These are phyloP conservation scores for Sebastes fasciatus DNA, from an alignment of 2,113 vertebrate genomes.

Conservation along the genomic window DNA sequence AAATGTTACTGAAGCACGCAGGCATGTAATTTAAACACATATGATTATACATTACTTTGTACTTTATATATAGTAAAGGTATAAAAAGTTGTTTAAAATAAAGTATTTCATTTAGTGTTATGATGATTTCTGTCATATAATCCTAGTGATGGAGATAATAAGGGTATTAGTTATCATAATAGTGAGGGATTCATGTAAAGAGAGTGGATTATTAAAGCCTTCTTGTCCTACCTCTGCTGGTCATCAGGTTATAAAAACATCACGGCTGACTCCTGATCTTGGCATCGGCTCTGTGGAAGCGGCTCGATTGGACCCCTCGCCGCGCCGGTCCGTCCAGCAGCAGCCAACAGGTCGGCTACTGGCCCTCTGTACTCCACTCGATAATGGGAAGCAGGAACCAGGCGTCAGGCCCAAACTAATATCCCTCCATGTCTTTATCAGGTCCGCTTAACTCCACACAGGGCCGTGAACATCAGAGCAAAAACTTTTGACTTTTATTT, in stretches of 20 bases:
- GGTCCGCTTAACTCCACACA: slow-evolving; percentile 63
- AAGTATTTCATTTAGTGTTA: not conserved
- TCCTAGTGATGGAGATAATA: not conserved
- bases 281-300: slow-evolving; percentile 67
- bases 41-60: not conserved
- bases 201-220: not conserved
- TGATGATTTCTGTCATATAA: not conserved
- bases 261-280: slow-evolving; percentile 69
- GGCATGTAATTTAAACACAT: not conserved
- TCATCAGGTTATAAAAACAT: slow-evolving; percentile 82
- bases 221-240: slow-evolving; percentile 72
- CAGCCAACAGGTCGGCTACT: slow-evolving; percentile 37
- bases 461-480: slow-evolving; percentile 10
- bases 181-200: not conserved
- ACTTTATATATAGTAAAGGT: not conserved
- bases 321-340: slow-evolving; percentile 51
- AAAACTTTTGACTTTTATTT: slow-evolving; percentile 18
- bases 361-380: slow-evolving; percentile 62
- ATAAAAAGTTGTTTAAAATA: not conserved
- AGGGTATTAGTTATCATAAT: not conserved
- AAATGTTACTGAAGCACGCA: not conserved
- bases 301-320: slow-evolving; percentile 20
- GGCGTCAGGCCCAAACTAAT: slow-evolving; percentile 51
- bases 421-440: slow-evolving; percentile 61
- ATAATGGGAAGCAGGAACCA: slow-evolving; percentile 63